phyloP scores from a whole-genome alignment of 2,113 vertebrate genomes.

The Dolichallabes microphthalmus region DNA sequence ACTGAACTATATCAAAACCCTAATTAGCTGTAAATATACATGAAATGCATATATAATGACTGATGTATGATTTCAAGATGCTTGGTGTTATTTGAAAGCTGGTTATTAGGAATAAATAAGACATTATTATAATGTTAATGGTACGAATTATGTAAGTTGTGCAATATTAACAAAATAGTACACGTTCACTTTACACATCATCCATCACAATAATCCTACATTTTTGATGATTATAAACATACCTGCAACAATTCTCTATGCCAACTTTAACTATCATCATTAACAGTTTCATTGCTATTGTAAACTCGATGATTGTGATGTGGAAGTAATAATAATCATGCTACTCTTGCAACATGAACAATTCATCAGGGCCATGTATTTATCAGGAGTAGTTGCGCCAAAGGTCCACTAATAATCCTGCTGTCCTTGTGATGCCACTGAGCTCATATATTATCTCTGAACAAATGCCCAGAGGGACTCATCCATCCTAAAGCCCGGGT shows the following conservation, averaged over 20 bases:
- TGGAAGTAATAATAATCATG: no score
- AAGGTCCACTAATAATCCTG: conserved; percentile 44
- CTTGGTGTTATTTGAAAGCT: conserved; percentile 9
- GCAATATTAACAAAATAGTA: background rate
- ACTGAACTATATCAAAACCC: background rate
- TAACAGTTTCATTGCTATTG: background rate
- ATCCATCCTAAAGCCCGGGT: conserved; percentile 26
- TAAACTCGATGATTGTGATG: background rate
- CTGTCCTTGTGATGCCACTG: conserved; percentile 47
- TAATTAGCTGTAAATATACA: background rate
- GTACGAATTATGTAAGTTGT: background rate
- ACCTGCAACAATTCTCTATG: background rate
- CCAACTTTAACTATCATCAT: background rate
- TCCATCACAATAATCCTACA: background rate
- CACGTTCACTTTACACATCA: background rate
- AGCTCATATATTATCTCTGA: conserved; percentile 50
- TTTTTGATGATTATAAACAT: background rate
- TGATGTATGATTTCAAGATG: background rate
- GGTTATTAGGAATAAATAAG: conserved; percentile 2
- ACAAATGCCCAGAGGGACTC: conserved; percentile 43
- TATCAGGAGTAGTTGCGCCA: conserved; percentile 28
- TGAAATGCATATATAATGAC: background rate
- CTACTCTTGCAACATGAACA: conserved; percentile 5
- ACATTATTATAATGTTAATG: background rate
- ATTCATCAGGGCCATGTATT: conserved; percentile 14